These are phyloP conservation scores for Dicranocentrus wangi DNA, from an alignment of 2,888 invertebrate genomes.

Conservation along the genomic window DNA sequence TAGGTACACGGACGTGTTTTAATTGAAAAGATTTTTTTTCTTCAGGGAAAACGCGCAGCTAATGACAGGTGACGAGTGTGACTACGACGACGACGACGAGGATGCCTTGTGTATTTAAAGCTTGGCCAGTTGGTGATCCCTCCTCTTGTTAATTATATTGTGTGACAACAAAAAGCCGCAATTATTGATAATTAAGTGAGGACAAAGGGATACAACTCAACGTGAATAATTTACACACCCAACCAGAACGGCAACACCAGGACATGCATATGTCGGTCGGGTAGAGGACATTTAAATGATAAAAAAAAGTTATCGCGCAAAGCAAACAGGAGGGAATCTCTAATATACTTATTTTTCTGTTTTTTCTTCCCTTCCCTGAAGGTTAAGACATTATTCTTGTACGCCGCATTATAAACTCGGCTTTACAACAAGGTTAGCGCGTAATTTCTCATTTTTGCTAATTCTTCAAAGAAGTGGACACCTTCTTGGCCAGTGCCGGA, in stretches of 20 bases:
- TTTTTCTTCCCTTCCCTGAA: background rate
- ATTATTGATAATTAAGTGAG: conserved; percentile 15
- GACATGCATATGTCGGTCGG: background rate
- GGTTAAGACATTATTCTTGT: background rate
- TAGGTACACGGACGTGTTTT: background rate
- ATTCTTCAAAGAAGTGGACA: too few species aligned
- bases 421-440: background rate
- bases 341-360: background rate
- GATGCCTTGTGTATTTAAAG: too few species aligned
- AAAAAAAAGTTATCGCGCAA: background rate
- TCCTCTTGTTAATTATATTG: conserved; percentile 12
- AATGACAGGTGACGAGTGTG: background rate
- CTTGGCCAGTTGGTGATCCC: too few species aligned
- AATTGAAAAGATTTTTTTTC: background rate
- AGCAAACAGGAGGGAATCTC: background rate
- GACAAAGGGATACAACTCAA: background rate
- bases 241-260: background rate
- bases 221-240: background rate
- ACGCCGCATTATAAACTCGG: background rate
- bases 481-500: too few species aligned
- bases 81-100: too few species aligned
- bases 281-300: background rate
- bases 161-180: conserved; percentile 4
- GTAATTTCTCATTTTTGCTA: background rate
- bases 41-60: background rate